phyloP scores from a whole-genome alignment of 2,113 vertebrate species.

The Raja brachyura region DNA sequence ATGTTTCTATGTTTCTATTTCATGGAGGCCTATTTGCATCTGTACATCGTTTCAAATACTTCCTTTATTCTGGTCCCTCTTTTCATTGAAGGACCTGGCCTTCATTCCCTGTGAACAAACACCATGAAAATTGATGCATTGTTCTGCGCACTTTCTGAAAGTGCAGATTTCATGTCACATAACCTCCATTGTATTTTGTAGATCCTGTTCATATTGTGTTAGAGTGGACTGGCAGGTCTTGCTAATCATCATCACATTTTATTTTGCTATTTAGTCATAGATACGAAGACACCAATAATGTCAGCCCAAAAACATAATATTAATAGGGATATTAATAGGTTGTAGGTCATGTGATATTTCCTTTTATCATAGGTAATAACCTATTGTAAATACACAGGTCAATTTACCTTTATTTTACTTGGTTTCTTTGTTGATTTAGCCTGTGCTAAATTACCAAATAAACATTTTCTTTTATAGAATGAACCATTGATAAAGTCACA shows the following conservation, averaged over 20 bases:
- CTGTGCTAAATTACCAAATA: background rate
- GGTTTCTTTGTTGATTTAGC: background rate
- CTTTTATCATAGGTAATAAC: background rate
- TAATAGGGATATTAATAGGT: background rate
- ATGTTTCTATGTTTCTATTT: too few species aligned
- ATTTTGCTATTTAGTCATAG: background rate
- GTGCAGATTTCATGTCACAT: background rate
- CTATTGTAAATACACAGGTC: background rate
- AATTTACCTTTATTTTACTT: too few species aligned
- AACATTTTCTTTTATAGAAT: background rate
- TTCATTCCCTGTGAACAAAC: background rate
- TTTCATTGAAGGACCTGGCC: background rate
- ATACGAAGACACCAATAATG: background rate
- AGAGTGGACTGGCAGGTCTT: background rate
- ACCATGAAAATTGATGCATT: background rate
- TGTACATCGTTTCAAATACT: background rate
- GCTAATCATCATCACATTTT: background rate
- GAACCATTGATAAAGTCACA: background rate
- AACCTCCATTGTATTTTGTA: background rate
- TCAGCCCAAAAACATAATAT: background rate
- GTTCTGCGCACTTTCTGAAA: background rate
- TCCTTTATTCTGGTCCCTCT: background rate
- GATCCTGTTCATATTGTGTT: background rate
- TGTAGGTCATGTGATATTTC: constrained; percentile 10
- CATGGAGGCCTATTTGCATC: background rate